These are phyloP conservation scores for Leontocebus nigricollis DNA, from an alignment of 2,797 vertebrate species.

Conservation along the genomic window DNA sequence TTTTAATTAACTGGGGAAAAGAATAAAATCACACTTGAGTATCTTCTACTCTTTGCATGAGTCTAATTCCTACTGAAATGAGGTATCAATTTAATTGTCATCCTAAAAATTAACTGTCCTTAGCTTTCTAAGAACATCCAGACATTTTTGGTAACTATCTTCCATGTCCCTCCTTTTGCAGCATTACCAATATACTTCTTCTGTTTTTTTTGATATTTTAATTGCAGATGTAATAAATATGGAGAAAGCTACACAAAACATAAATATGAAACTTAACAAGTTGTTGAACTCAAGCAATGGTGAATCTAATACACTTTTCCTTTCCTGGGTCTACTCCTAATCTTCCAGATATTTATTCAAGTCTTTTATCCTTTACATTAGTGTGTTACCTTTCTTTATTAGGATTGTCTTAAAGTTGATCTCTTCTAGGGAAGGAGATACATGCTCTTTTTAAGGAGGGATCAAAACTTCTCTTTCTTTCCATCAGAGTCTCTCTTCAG, in stretches of 20 bases:
- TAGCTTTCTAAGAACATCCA: not conserved
- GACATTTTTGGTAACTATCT: constrained; percentile 8
- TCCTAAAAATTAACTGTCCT: constrained; percentile 46
- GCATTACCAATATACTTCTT: not conserved
- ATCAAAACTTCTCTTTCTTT: not conserved
- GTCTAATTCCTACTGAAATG: constrained; percentile 48
- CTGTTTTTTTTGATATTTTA: constrained; percentile 32
- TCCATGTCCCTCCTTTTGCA: not conserved
- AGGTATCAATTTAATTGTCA: constrained; percentile 51
- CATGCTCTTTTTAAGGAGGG: not conserved
- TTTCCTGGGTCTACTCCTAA: not conserved
- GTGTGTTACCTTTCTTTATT: not conserved
- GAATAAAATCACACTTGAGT: constrained; percentile 36
- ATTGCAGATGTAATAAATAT: not conserved
- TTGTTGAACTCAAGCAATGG: not conserved
- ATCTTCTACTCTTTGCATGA: not conserved
- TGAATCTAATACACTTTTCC: not conserved
- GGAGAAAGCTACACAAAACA: constrained; percentile 2
- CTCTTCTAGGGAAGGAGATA: not conserved
- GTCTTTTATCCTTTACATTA: not conserved
- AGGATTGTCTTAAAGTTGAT: not conserved
- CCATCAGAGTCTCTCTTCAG: not conserved
- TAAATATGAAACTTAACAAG: not conserved
- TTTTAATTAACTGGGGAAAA: constrained; percentile 40
- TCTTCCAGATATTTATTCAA: not conserved